Percentiles rank a stretch among this genome's conserved stretches.
These are phyloP conservation scores for Gnatocerus cornutus DNA, from an alignment of 2,888 invertebrate species.

Conservation along the genomic window DNA sequence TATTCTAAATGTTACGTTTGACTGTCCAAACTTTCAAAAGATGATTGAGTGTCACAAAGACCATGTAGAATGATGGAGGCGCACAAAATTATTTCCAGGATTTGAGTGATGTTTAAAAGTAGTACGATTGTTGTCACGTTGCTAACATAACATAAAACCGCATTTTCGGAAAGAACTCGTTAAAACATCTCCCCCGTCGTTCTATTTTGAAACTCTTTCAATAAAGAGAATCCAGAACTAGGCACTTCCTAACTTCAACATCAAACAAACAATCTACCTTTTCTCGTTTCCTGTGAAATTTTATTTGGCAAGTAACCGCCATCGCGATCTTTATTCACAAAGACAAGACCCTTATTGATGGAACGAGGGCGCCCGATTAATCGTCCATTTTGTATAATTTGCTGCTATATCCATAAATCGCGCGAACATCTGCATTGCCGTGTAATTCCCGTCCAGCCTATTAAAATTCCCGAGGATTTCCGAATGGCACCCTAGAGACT, in stretches of 20 bases:
- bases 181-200: not conserved
- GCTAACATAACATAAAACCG: too few species aligned
- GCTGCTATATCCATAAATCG: slow-evolving; percentile 24
- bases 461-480: slow-evolving; percentile 27
- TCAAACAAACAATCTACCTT: slow-evolving; percentile 17
- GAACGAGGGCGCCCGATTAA: not conserved
- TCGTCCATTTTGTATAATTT: slow-evolving; percentile 19
- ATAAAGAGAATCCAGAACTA: slow-evolving; percentile 20
- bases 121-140: too few species aligned
- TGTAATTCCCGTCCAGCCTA: slow-evolving; percentile 20
- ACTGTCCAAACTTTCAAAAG: too few species aligned
- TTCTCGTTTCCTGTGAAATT: slow-evolving; percentile 7
- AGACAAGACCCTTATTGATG: slow-evolving; percentile 12
- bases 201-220: not conserved
- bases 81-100: too few species aligned
- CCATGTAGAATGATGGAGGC: too few species aligned
- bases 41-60: too few species aligned
- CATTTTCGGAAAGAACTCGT: not conserved
- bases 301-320: slow-evolving; percentile 9
- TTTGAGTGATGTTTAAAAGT: too few species aligned
- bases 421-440: slow-evolving; percentile 21
- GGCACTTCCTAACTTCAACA: slow-evolving; percentile 17
- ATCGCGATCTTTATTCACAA: slow-evolving; percentile 22
- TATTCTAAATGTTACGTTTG: too few species aligned
- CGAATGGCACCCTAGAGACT: slow-evolving; percentile 18